These are phyloP conservation scores for Himalopsyche kuldschensis DNA, from an alignment of 2,888 invertebrate genomes.

Conservation along the genomic window DNA sequence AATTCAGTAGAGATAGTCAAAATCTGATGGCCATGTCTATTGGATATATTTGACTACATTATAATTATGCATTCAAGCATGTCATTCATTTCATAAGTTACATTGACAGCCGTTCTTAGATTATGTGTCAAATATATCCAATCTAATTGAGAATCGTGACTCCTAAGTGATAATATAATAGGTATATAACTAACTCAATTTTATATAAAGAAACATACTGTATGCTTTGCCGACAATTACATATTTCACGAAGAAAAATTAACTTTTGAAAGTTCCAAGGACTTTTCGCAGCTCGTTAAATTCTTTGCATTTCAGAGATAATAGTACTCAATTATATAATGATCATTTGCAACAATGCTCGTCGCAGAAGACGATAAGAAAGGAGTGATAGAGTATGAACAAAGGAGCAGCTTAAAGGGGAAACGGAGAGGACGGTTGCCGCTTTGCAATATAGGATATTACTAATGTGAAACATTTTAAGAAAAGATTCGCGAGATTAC, in stretches of 20 bases:
- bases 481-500: neutral
- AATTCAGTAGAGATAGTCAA: too few relatives aligned
- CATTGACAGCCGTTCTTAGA: too few relatives aligned
- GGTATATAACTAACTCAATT: too few relatives aligned
- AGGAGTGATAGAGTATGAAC: neutral
- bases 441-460: neutral
- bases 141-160: too few relatives aligned
- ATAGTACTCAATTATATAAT: neutral
- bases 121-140: too few relatives aligned
- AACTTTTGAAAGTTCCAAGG: neutral
- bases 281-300: neutral
- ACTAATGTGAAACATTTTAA: neutral
- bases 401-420: neutral
- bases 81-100: too few relatives aligned
- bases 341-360: neutral
- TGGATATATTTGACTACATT: too few relatives aligned
- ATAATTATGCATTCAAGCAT: too few relatives aligned
- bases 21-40: too few relatives aligned
- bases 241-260: neutral
- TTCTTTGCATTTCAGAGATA: neutral
- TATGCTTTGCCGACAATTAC: neutral
- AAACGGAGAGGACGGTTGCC: neutral
- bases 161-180: too few relatives aligned
- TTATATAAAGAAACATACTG: too few relatives aligned
- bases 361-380: neutral